Conservation (phyloP, 2,113 vertebrate species). For the Myotis yumanensis region DNA sequence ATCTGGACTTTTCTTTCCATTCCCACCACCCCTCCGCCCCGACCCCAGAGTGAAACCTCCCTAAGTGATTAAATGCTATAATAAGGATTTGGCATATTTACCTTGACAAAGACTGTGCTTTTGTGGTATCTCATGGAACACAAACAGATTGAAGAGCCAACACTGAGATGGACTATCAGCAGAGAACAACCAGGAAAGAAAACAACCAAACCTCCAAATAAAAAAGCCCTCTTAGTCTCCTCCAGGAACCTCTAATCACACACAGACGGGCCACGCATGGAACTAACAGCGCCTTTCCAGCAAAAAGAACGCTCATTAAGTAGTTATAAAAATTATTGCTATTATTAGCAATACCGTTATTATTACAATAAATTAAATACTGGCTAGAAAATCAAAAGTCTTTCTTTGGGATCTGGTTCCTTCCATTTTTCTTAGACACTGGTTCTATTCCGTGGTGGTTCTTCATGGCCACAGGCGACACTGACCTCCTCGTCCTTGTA, state of each 20-base stretch:
- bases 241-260: conserved; percentile 68
- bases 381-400: conserved; percentile 63
- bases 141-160: conserved; percentile 55
- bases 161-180: conserved; percentile 47
- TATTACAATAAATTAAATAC: conserved; percentile 67
- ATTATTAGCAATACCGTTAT: conserved; percentile 65
- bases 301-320: conserved; percentile 65
- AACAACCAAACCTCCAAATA: conserved; percentile 58
- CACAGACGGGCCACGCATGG: conserved; percentile 36
- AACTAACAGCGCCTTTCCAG: conserved; percentile 45
- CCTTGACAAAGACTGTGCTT: conserved; percentile 41
- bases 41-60: conserved; percentile 40
- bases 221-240: conserved; percentile 11
- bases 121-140: conserved; percentile 52
- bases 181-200: conserved; percentile 29
- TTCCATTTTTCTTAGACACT: background rate
- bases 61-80: conserved; percentile 65
- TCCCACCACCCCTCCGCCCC: conserved; percentile 47
- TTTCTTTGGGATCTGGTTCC: conserved; percentile 51
- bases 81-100: conserved; percentile 51
- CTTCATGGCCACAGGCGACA: background rate
- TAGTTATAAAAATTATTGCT: conserved; percentile 68
- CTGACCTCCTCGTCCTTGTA: background rate
- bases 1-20: conserved; percentile 73
- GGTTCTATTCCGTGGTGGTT: background rate